Evolutionary conservation across 1,140 invertebrate genomes (phyloP).

Genomic region (Drosophila pectinifera): DNA sequence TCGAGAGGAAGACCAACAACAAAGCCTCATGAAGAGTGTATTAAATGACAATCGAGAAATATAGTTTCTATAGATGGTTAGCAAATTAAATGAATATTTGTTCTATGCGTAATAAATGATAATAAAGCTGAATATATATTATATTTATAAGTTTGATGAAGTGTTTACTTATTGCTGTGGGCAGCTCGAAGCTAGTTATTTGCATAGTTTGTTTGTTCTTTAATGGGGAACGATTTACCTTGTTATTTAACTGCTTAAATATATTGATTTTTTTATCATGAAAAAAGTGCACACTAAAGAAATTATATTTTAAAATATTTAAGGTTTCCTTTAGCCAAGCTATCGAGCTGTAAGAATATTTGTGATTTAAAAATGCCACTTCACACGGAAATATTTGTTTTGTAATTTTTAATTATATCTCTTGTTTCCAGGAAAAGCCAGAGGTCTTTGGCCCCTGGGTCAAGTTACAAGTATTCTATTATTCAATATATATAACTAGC

Average conservation of each 20-base stretch:
- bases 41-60: conserved; percentile 32
- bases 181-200: background rate
- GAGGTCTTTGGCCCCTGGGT: too few species aligned
- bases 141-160: conserved; percentile 27
- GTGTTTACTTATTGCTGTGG: conserved; percentile 6
- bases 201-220: conserved; percentile 2
- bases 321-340: too few species aligned
- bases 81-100: conserved; percentile 16
- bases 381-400: too few species aligned
- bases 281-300: too few species aligned
- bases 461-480: too few species aligned
- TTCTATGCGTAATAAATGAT: conserved; percentile 29
- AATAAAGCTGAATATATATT: conserved; percentile 29
- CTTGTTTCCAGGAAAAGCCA: too few species aligned
- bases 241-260: background rate
- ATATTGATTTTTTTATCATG: too few species aligned
- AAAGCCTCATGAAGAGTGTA: conserved; percentile 19
- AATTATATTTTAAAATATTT: too few species aligned
- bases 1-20: conserved; percentile 32
- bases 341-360: too few species aligned
- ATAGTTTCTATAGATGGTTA: conserved; percentile 10
- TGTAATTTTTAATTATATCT: too few species aligned
- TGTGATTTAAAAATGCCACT: too few species aligned
- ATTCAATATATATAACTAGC: too few species aligned
- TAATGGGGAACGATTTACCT: background rate